phyloP scores from a whole-genome alignment of 2,888 invertebrate genomes.

The Dione vanillae region DNA sequence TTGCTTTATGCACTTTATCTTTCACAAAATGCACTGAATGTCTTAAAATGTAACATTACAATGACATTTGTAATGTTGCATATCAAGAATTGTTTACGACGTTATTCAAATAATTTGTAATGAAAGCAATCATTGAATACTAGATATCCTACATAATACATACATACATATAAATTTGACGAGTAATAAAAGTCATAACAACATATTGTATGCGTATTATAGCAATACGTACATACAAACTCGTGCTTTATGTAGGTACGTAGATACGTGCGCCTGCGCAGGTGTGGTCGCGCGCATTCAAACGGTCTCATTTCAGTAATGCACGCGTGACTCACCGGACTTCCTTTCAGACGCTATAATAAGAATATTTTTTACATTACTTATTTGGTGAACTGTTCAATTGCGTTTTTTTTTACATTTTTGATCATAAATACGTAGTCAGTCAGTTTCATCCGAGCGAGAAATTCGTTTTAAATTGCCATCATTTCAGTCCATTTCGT shows the following conservation, averaged over 20 bases:
- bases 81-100: no score
- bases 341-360: constrained; percentile 30
- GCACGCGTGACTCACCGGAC: constrained; percentile 40
- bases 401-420: background rate
- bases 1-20: no score
- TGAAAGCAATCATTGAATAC: background rate
- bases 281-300: constrained; percentile 30
- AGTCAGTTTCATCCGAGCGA: constrained; percentile 9
- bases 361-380: constrained; percentile 14
- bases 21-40: no score
- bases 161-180: background rate
- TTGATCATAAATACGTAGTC: background rate
- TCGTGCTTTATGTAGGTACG: background rate
- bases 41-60: no score
- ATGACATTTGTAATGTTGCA: no score
- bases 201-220: background rate
- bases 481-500: constrained; percentile 1
- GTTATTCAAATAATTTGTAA: background rate
- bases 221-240: background rate
- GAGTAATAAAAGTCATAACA: background rate
- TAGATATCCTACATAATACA: background rate
- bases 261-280: constrained; percentile 19
- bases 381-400: constrained; percentile 7
- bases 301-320: constrained; percentile 35
- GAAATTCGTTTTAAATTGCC: constrained; percentile 19